A percentile compares a stretch with the other conserved stretches of the same genome.
These are phyloP conservation scores for Crocallis elinguaria DNA, from an alignment of 2,888 invertebrate species.

Conservation along the genomic window DNA sequence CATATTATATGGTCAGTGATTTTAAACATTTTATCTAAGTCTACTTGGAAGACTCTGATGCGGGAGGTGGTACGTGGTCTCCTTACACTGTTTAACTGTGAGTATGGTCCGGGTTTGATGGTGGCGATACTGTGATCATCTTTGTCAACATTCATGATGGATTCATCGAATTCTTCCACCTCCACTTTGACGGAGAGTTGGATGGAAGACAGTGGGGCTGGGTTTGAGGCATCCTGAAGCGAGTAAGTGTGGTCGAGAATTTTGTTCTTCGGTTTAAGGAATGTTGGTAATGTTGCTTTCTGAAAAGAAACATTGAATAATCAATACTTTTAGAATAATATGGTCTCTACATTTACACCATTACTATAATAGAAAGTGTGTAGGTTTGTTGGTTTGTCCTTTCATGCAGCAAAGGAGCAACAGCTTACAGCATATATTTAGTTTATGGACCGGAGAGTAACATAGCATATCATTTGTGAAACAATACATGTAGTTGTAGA, in stretches of 20 bases:
- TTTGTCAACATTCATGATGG: neutral
- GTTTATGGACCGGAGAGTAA: too few relatives aligned
- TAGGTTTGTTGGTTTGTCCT: too few relatives aligned
- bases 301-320: neutral
- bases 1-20: slow-evolving; percentile 26
- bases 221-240: neutral
- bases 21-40: slow-evolving; percentile 23
- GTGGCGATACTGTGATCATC: neutral
- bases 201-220: neutral
- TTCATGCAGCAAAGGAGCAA: too few relatives aligned
- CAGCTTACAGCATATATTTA: too few relatives aligned
- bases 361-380: too few relatives aligned
- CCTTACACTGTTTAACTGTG: neutral
- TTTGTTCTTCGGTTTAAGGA: neutral
- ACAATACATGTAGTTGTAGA: too few relatives aligned
- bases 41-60: slow-evolving; percentile 7
- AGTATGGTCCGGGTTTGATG: neutral
- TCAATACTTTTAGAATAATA: too few relatives aligned
- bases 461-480: too few relatives aligned
- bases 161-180: slow-evolving; percentile 36
- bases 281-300: neutral
- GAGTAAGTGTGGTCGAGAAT: slow-evolving; percentile 10
- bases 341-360: too few relatives aligned
- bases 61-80: neutral
- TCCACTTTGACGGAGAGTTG: slow-evolving; percentile 35